phyloP scores from a whole-genome alignment of 2,888 invertebrate genomes.

The Temnothorax unifasciatus region DNA sequence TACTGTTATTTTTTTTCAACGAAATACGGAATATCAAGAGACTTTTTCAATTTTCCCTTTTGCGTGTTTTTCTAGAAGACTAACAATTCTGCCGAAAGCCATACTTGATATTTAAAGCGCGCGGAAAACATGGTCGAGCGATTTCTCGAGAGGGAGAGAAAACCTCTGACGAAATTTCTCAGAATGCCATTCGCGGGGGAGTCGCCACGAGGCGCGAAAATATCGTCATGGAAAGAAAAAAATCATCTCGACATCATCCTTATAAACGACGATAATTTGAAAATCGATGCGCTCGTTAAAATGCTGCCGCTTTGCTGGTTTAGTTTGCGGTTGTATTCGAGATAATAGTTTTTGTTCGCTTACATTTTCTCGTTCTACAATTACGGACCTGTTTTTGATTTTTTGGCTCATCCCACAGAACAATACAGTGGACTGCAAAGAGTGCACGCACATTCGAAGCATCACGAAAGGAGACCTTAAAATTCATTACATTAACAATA shows the following conservation, averaged over 20 bases:
- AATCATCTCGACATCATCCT: not conserved
- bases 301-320: slow-evolving; percentile 24
- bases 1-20: not conserved
- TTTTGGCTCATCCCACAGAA: not conserved
- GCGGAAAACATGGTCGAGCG: not conserved
- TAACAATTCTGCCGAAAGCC: not conserved
- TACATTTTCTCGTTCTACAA: not conserved
- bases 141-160: slow-evolving; percentile 18
- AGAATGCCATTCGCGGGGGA: not conserved
- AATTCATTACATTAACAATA: not conserved
- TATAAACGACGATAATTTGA: slow-evolving; percentile 47
- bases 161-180: slow-evolving; percentile 37
- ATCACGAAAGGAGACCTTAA: not conserved
- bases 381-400: not conserved
- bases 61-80: not conserved
- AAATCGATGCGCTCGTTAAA: slow-evolving; percentile 63
- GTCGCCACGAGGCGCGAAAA: slow-evolving; percentile 20
- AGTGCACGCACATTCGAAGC: not conserved
- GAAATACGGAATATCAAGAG: not conserved
- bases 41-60: not conserved
- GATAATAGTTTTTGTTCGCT: slow-evolving; percentile 15
- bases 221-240: slow-evolving; percentile 14
- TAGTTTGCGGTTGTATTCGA: slow-evolving; percentile 10
- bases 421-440: not conserved
- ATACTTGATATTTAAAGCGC: slow-evolving; percentile 28